Base-by-base conservation (phyloP, 2,797 vertebrate genomes). In the Chrysocyon brachyurus region DNA sequence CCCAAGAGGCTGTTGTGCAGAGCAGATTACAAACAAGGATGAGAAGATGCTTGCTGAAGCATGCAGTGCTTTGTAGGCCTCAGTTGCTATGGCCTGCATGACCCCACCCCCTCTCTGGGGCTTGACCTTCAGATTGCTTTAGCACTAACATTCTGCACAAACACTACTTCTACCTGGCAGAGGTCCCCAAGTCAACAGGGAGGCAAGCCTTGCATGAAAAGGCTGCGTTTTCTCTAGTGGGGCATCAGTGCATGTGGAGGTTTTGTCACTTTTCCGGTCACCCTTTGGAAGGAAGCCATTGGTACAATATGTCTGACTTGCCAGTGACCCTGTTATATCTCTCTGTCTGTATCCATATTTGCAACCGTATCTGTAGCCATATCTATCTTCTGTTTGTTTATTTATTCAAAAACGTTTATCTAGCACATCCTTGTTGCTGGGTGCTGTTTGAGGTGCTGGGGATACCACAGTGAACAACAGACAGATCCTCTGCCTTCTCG, bases 221-320 rank as follows among this genome's bases (percentile, higher is more conserved):
- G 22, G 22, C 49, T 79, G 64, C 9, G 3, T 92, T 82, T 90
- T 86, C 81, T 90, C 24, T 57, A 61, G 54, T 4, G 46, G 56
- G 68, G 40, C 22, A 40, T n/a, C 22, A 54, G 16, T 6, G 17
- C 21, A 66, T 21, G 6, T 5, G 17, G 40, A 78, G 21, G 52
- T 79, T 66, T 16, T 90, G 22, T 64, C 46, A 57, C 54, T 89
- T 77, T 92, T 89, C 59, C 26, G 33, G 31, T 90, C 52, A 56
- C 17, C 19, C 9, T 28, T 1, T 36, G 59, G 52, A 83, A 72
- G 57, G 33, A 46, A 91, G 88, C 52, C 22, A 6, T 12, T n/a
- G 75, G n/a, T 61, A 68, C 89, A 49, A 31, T 26, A n/a, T 90
- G 68, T 26, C 40, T 87, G 68, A 63, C 61, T 77, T 56, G 79